Base-by-base conservation (phyloP, 2,888 invertebrate species). In the Lasioglossum leucozonium region DNA sequence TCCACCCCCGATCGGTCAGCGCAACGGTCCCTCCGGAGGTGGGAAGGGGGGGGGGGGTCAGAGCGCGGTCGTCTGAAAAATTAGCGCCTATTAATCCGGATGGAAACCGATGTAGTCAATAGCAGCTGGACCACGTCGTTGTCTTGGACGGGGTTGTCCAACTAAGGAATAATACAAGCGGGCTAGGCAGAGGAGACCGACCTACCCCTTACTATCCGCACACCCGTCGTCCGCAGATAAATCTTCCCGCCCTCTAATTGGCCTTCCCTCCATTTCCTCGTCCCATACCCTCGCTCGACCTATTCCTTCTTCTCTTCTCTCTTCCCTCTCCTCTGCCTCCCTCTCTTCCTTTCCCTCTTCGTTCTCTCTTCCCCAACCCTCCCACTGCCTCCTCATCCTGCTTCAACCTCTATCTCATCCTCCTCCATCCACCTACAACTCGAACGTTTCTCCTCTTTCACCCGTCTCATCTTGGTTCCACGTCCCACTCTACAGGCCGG, bases 171-270 rank as follows among this genome's bases (percentile, higher is more conserved):
- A 94, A 93, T 94, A 94, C 94, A 93, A 93, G 92, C 91, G 90
- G 90, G 90, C 90, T 91, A 91, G 87, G 89, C 87, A 90, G 88
- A 92, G 89, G 88, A 90, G 88, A 87, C 89, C 87, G 87, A 89
- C 89, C 93, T 92, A 92, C 94, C 94, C 93, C 92, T 91, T 91
- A 91, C 92, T 90, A 94, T 93, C 92, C 93, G 94, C 93, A 92
- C 95, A 95, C 94, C 94, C 95, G 95, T 95, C 94, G 94, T 94
- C 94, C 94, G 92, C 91, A 94, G 94, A 95, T 95, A 95, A 95
- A 95, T 95, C 95, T 95, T 94, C 89, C 93, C 93, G 93, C 94
- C 94, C 94, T 95, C 95, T 95, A 95, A 95, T 95, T 95, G 94
- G 95, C 94, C 95, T 94, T 95, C 94, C 93, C 94, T 94, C 93